phyloP scores from a whole-genome alignment of 2,888 invertebrate species.

The Pristionchus japonicus region DNA sequence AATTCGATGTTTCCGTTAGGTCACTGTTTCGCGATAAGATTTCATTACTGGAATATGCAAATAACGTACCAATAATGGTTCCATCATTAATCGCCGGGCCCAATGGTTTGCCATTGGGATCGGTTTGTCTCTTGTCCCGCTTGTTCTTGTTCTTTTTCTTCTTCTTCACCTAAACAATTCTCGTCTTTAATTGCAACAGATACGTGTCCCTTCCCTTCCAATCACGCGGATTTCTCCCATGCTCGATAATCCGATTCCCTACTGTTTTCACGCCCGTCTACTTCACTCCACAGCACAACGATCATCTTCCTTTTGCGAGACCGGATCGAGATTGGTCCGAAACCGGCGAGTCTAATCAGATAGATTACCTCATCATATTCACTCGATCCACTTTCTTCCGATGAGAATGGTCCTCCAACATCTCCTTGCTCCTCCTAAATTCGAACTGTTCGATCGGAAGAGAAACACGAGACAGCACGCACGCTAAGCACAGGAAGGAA shows the following conservation, averaged over 20 bases:
- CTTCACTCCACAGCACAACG: background rate
- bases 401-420: background rate
- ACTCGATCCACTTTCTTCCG: background rate
- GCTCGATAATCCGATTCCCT: slow-evolving; percentile 10
- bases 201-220: background rate
- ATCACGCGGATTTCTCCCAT: background rate
- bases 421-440: background rate
- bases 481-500: background rate
- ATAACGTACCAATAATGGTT: background rate
- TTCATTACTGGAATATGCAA: no score
- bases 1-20: no score
- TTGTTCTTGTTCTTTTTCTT: slow-evolving; percentile 39
- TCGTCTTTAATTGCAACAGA: background rate
- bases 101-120: no score
- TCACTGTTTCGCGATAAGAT: no score
- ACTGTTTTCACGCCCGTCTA: background rate
- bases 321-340: background rate
- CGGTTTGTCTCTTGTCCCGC: slow-evolving; percentile 36
- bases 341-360: background rate
- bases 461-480: background rate
- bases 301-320: background rate
- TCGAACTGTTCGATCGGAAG: background rate
- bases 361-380: background rate
- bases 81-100: background rate
- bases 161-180: background rate